A percentile compares a stretch with the other conserved stretches of the same genome.
Evolutionary conservation across 2,113 vertebrate species (phyloP).

Genomic region (Mustela nigripes): DNA sequence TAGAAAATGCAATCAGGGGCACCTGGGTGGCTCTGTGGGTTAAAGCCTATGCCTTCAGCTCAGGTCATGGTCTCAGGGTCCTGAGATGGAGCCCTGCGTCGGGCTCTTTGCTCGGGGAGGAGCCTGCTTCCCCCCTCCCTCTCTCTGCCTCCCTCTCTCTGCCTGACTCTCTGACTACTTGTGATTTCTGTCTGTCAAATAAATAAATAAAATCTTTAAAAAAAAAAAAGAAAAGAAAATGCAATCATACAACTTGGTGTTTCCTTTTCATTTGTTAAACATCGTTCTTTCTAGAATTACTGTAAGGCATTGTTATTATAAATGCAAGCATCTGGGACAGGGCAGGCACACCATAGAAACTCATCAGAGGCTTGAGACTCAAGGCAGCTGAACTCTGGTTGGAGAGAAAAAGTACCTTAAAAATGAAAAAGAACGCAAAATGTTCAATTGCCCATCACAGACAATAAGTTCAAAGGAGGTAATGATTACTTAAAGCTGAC

Average conservation of each 20-base stretch:
- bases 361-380: neutral
- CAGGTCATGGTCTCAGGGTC: no score
- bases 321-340: neutral
- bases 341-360: neutral
- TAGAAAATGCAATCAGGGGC: neutral
- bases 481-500: neutral
- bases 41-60: no score
- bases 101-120: no score
- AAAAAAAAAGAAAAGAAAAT: neutral
- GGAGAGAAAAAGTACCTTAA: neutral
- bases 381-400: neutral
- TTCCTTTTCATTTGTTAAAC: conserved; percentile 36
- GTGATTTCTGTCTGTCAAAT: no score
- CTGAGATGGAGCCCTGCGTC: no score
- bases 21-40: no score
- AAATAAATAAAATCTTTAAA: no score
- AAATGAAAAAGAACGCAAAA: conserved; percentile 38
- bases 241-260: neutral
- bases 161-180: no score
- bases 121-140: no score
- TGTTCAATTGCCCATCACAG: neutral
- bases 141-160: no score
- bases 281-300: neutral
- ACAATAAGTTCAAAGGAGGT: neutral
- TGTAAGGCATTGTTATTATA: neutral